phyloP scores from a whole-genome alignment of 2,888 invertebrate genomes.

The Anodontia alba region DNA sequence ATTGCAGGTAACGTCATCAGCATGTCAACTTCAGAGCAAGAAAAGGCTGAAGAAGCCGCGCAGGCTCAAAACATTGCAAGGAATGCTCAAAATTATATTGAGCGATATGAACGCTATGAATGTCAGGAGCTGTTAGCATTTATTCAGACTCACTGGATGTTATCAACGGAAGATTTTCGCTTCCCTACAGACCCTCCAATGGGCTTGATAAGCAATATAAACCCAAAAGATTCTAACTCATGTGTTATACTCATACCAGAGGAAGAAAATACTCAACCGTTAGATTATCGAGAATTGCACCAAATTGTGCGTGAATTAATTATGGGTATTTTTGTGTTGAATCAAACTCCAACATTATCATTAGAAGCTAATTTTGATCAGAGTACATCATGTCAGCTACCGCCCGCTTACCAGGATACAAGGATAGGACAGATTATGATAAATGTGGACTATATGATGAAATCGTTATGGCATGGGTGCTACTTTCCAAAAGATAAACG shows the following conservation, averaged over 20 bases:
- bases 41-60: slow-evolving; percentile 56
- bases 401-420: slow-evolving; percentile 83
- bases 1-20: not conserved
- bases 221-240: slow-evolving; percentile 71
- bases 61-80: slow-evolving; percentile 55
- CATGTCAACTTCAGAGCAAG: slow-evolving; percentile 31
- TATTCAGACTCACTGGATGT: slow-evolving; percentile 81
- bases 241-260: slow-evolving; percentile 77
- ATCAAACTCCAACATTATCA: slow-evolving; percentile 83
- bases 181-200: slow-evolving; percentile 82
- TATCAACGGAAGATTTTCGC: slow-evolving; percentile 82
- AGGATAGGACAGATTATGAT: slow-evolving; percentile 83
- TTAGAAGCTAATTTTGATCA: slow-evolving; percentile 84
- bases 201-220: slow-evolving; percentile 79
- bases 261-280: slow-evolving; percentile 56
- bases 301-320: slow-evolving; percentile 84
- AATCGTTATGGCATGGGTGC: slow-evolving; percentile 84
- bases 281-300: slow-evolving; percentile 83
- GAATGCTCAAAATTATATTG: slow-evolving; percentile 75
- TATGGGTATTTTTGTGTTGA: slow-evolving; percentile 83
- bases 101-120: slow-evolving; percentile 83
- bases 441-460: slow-evolving; percentile 85
- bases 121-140: slow-evolving; percentile 82
- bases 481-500: slow-evolving; percentile 84
- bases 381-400: slow-evolving; percentile 82